These are phyloP conservation scores for Drosophila rhopaloa DNA, from an alignment of 1,140 invertebrate species.

Conservation along the genomic window DNA sequence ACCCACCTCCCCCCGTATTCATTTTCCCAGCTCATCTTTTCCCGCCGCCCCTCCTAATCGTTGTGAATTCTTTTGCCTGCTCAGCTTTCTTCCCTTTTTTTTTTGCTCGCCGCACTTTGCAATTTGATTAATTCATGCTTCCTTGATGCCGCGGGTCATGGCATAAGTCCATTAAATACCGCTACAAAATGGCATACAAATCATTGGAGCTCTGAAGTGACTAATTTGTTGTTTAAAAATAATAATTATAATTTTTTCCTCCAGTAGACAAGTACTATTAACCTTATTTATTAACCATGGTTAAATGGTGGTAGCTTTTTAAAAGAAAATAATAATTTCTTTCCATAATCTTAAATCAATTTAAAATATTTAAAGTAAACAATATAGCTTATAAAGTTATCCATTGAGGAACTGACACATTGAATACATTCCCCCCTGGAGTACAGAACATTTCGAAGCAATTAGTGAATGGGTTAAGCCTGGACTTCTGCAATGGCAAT, in stretches of 20 bases:
- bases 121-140: slow-evolving; percentile 78
- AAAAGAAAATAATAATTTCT: too few species aligned
- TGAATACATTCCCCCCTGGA: too few species aligned
- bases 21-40: neutral
- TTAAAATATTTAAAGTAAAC: too few species aligned
- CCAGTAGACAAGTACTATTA: too few species aligned
- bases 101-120: slow-evolving; percentile 41
- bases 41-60: slow-evolving; percentile 17
- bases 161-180: slow-evolving; percentile 28
- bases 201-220: neutral
- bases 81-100: slow-evolving; percentile 14
- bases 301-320: too few species aligned
- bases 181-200: neutral
- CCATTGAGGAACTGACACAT: too few species aligned
- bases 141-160: slow-evolving; percentile 40
- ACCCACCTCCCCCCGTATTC: neutral
- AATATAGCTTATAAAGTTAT: too few species aligned
- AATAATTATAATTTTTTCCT: too few species aligned
- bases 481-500: neutral
- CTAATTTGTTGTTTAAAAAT: too few species aligned
- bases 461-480: slow-evolving; percentile 3
- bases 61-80: slow-evolving; percentile 1
- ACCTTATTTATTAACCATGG: too few species aligned
- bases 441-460: too few species aligned
- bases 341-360: too few species aligned